These are phyloP conservation scores for Huso huso DNA, from an alignment of 2,797 vertebrate species.

Conservation along the genomic window DNA sequence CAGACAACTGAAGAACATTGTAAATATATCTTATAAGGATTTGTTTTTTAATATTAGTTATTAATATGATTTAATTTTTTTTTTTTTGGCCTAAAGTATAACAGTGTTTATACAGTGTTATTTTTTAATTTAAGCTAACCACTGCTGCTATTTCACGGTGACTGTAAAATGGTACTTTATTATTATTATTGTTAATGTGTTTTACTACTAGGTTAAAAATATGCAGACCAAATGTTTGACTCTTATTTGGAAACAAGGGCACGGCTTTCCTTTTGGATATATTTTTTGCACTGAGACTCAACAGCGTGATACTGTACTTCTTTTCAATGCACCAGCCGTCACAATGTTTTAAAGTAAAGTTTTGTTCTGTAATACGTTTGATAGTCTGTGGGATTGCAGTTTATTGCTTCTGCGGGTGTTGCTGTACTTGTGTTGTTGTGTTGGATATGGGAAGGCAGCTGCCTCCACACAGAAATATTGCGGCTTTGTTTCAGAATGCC, in stretches of 20 bases:
- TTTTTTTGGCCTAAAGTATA: constrained; percentile 50
- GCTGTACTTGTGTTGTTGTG: constrained; percentile 42
- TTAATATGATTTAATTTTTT: constrained; percentile 36
- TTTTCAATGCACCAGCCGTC: constrained; percentile 49
- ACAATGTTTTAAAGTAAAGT: constrained; percentile 50
- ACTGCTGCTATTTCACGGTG: constrained; percentile 73
- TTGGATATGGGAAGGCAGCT: constrained; percentile 42
- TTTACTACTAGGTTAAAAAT: neutral
- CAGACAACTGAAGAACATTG: constrained; percentile 64
- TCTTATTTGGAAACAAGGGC: constrained; percentile 45
- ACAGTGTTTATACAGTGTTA: constrained; percentile 63
- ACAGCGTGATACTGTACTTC: constrained; percentile 63
- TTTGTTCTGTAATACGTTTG: constrained; percentile 65
- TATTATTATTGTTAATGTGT: constrained; percentile 52
- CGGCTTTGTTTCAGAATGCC: constrained; percentile 22
- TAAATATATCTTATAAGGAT: constrained; percentile 42
- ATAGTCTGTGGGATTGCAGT: constrained; percentile 56
- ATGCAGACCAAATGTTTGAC: constrained; percentile 42
- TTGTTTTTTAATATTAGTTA: constrained; percentile 41
- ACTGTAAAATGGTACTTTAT: constrained; percentile 71
- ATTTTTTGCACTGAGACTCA: constrained; percentile 74
- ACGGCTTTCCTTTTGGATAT: constrained; percentile 53
- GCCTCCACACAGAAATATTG: constrained; percentile 34
- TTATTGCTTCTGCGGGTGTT: constrained; percentile 56
- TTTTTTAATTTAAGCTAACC: constrained; percentile 52